Evolutionary conservation across 2,888 invertebrate species (phyloP).

Genomic region (Hirudinaria manillensis): DNA sequence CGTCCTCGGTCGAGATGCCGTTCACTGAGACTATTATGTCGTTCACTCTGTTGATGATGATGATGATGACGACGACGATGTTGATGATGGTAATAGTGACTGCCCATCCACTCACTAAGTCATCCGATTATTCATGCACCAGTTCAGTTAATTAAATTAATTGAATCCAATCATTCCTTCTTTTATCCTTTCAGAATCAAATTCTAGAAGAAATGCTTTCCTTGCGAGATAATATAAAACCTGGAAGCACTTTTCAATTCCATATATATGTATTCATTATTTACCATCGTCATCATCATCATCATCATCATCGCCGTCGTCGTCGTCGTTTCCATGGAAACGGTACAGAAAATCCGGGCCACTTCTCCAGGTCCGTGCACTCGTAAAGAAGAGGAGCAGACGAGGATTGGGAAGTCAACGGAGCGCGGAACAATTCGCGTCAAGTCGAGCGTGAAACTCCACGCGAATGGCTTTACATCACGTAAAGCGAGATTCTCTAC

Average conservation of each 20-base stretch:
- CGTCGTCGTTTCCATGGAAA: constrained; percentile 3
- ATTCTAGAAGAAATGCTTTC: no score
- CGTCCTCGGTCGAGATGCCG: constrained; percentile 82
- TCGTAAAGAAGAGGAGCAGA: no score
- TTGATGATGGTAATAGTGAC: no score
- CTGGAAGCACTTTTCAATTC: no score
- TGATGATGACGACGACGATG: no score
- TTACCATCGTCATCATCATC: constrained; percentile 27
- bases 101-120: constrained; percentile 57
- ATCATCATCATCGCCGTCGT: constrained; percentile 14
- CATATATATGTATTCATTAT: neutral
- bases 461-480: no score
- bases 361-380: neutral
- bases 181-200: neutral
- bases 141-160: neutral
- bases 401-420: no score
- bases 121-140: constrained; percentile 28
- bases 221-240: no score
- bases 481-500: no score
- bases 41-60: constrained; percentile 56
- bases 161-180: neutral
- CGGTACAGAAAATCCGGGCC: neutral
- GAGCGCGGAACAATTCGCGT: no score
- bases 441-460: no score
- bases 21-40: constrained; percentile 94